Base-by-base conservation (phyloP, 1,140 invertebrate species). In the Danaus plexippus region DNA sequence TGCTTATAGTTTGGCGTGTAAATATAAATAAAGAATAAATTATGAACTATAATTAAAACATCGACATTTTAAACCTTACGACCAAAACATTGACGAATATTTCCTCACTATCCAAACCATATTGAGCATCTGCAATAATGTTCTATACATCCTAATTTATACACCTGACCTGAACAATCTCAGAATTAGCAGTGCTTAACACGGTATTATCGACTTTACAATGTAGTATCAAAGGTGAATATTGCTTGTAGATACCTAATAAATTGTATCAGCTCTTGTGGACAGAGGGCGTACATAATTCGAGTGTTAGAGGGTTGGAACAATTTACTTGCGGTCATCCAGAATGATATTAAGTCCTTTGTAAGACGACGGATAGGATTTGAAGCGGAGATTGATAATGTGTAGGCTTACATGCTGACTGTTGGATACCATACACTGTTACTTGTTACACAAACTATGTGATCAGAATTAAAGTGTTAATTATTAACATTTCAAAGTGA, bases 241-340 rank as follows among this genome's bases (percentile, higher is more conserved):
- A 50, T 51, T 9, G 45, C 11, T n/a, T 50, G 51, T 9, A 11
- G 44, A 32, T 11, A 11, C 32, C 10, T 42, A 13, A 40, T 47
- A 52, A 48, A 51, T 51, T 42, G 10, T 59, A 42, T 32, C 46
- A 43, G 43, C 52, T 58, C 63, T 54, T 64, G 52, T 51, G 61
- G 54, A 52, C 42, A 59, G 54, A 22, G 61, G 64, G 64, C 57
- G 64, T 66, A 45, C 64, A 66, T 66, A 66, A 57, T 63, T 54
- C 44, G 57, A 32, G 22, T 32, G 57, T 54, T 47, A 44, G 52
- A 44, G 56, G 51, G 49, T 53, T 48, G 54, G 43, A 57, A 60
- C 61, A 60, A 59, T 62, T 58, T 61, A 54, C 45, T 60, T 63
- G 64, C 54, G 64, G 64, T 62, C 64, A 58, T 54, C 53, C 52